A percentile compares a stretch with the other conserved stretches of the same genome.
These are phyloP conservation scores for Phyto melanocephala DNA, from an alignment of 2,888 invertebrate genomes.

Conservation along the genomic window DNA sequence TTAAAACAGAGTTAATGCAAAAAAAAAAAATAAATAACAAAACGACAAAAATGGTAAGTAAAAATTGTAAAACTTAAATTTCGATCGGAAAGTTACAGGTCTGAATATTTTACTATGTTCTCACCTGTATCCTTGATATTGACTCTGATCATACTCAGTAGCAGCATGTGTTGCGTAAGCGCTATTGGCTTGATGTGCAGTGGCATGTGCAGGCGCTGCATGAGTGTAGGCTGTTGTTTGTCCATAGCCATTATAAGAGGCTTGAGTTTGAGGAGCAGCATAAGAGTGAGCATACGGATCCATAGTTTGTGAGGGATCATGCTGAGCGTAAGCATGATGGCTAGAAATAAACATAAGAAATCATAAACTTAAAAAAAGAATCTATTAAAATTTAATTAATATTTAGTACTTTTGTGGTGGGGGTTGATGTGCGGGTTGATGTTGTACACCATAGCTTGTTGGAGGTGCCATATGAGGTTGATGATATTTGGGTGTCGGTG, in stretches of 20 bases:
- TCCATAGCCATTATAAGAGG: constrained; percentile 77
- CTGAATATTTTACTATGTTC: constrained; percentile 19
- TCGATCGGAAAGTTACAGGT: too few species aligned
- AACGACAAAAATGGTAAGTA: too few species aligned
- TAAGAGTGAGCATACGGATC: constrained; percentile 78
- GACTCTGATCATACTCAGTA: constrained; percentile 78
- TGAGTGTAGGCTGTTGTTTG: constrained; percentile 75
- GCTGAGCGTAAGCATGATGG: constrained; percentile 76
- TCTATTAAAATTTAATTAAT: not conserved
- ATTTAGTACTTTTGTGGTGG: constrained; percentile 70
- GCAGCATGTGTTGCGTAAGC: constrained; percentile 72
- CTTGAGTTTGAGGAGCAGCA: constrained; percentile 73
- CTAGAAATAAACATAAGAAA: constrained; percentile 64
- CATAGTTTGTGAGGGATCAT: constrained; percentile 77
- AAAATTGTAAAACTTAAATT: too few species aligned
- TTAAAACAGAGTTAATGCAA: too few species aligned
- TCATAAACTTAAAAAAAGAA: not conserved
- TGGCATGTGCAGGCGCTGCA: constrained; percentile 68
- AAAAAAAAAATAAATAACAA: too few species aligned
- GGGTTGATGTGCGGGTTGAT: constrained; percentile 70
- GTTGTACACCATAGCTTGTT: constrained; percentile 71
- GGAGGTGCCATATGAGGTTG: constrained; percentile 71
- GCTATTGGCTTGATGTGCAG: constrained; percentile 72
- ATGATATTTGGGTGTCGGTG: constrained; percentile 78
- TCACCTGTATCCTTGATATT: constrained; percentile 78